A percentile compares a stretch with the other conserved stretches of the same genome.
These are phyloP conservation scores for Gila orcuttii DNA, from an alignment of 2,113 vertebrate species.

Conservation along the genomic window DNA sequence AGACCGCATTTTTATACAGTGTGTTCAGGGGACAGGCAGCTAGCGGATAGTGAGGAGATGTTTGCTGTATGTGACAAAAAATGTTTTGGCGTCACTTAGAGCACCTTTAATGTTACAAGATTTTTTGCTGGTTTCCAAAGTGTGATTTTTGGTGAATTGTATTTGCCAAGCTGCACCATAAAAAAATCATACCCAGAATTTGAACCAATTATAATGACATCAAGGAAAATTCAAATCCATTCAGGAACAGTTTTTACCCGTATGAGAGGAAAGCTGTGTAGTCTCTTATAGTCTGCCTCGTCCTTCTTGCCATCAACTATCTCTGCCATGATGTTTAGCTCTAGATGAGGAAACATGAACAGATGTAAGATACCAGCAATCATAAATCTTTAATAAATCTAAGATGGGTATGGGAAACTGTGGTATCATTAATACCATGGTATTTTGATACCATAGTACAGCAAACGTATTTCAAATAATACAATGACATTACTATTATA, in stretches of 20 bases:
- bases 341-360: slow-evolving; percentile 46
- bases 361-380: not conserved
- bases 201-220: not conserved
- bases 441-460: not conserved
- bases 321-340: slow-evolving; percentile 69
- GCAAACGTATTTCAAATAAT: not conserved
- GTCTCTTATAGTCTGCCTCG: slow-evolving; percentile 92
- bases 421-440: not conserved
- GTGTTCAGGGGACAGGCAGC: no score
- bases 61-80: no score
- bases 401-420: not conserved
- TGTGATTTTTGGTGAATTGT: not conserved
- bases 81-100: no score
- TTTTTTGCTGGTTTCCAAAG: no score
- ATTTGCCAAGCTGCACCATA: not conserved
- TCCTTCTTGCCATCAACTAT: slow-evolving; percentile 90
- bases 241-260: slow-evolving; percentile 77
- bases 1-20: no score
- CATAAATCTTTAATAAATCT: not conserved
- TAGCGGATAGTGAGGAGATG: no score
- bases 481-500: not conserved
- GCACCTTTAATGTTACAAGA: no score
- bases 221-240: not conserved
- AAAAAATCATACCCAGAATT: not conserved
- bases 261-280: slow-evolving; percentile 93